Base-by-base conservation (phyloP, 2,113 vertebrate species). In the Camelus bactrianus region DNA sequence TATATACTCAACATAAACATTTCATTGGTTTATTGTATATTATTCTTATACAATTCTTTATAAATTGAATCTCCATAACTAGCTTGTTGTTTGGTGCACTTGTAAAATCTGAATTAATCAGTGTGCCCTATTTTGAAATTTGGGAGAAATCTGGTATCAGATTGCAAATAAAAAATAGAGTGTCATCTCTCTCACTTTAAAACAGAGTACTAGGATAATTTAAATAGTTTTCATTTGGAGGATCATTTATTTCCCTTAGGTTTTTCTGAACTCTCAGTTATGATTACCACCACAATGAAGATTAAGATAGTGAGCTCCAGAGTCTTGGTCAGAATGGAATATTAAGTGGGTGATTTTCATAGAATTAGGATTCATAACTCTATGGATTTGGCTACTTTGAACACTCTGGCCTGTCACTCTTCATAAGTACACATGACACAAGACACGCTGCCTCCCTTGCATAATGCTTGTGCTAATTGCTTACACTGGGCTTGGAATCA, bases 341-440 rank as follows among this genome's bases (percentile, higher is more conserved):
- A 75, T 38, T 93, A 95, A 92, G 48, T 62, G 69, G 65, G 14
- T 82, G 62, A 69, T 92, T 96, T 97, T 83, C 79, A 95, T n/a
- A 83, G 69, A 50, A 85, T 67, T 76, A 93, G 28, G 67, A 82
- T 64, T 89, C 42, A 46, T 79, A 32, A 64, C 77, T 58, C 82
- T 20, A 22, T 35, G 73, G 48, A 72, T 54, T n/a, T 93, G 79
- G 5, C 46, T 50, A 38, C 24, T 67, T n/a, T 52, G 54, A 65
- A 28, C 24, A 60, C n/a, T 24, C 3, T 11, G 14, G 32, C 15
- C 60, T 92, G 30, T 48, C 77, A 69, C 16, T 85, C 65, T 93
- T 48, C 50, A 2, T 69, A 81, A 82, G 46, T 35, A 73, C 56
- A 17, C 24, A 4, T 0, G 10, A 35, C 19, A 52, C 35, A 20